Conservation (phyloP, 2,888 invertebrate genomes). For the Elegia similella region DNA sequence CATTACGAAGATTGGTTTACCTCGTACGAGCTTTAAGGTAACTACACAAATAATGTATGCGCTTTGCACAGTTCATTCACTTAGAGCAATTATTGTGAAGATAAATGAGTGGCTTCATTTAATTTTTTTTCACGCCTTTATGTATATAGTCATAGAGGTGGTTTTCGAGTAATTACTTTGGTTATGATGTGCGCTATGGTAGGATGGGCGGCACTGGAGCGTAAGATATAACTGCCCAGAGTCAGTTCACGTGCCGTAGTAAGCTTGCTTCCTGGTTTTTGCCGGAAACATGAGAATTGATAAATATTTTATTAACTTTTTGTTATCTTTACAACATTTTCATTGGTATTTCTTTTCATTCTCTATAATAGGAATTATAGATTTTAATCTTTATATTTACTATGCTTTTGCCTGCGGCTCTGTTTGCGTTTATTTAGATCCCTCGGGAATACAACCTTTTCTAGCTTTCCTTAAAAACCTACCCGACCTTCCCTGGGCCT, state of each 20-base stretch:
- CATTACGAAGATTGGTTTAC: not conserved
- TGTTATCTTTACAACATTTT: not conserved
- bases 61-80: conserved; percentile 67
- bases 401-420: no score
- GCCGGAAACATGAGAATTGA: conserved; percentile 40
- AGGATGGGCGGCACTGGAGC: conserved; percentile 64
- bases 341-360: not conserved
- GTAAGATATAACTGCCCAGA: conserved; percentile 57
- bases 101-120: conserved; percentile 35
- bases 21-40: conserved; percentile 26
- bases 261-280: conserved; percentile 56
- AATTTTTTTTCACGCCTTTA: conserved; percentile 32
- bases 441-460: no score
- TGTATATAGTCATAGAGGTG: conserved; percentile 29
- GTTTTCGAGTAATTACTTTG: conserved; percentile 41
- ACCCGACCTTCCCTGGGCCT: no score
- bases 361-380: not conserved
- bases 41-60: conserved; percentile 51
- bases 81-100: conserved; percentile 55
- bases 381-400: no score
- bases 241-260: conserved; percentile 34
- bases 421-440: no score
- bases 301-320: conserved; percentile 23
- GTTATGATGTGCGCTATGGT: conserved; percentile 72
- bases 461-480: no score